These are phyloP conservation scores for Zoanthus solanderi DNA, from an alignment of 92 coral and sea anemone genomes.

Conservation along the genomic window DNA sequence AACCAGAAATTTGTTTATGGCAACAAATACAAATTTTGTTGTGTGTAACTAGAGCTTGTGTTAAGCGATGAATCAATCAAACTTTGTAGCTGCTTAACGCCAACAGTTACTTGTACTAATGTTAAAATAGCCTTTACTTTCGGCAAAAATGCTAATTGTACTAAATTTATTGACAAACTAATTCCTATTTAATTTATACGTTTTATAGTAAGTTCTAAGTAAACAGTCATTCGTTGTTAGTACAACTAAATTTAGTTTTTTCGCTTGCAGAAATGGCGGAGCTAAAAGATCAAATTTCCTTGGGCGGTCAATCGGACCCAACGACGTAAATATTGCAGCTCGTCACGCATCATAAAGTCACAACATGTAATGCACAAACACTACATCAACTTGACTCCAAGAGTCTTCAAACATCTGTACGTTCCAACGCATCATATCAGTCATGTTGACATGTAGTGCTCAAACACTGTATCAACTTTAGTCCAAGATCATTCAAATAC, in stretches of 20 bases:
- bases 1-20: too few relatives aligned
- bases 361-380: background rate
- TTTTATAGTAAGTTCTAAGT: too few relatives aligned
- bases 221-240: background rate
- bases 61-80: too few relatives aligned
- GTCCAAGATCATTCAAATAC: background rate
- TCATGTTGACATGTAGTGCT: background rate
- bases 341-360: background rate
- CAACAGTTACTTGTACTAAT: too few relatives aligned
- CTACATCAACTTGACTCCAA: background rate
- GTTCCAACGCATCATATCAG: background rate
- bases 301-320: conserved; percentile 43
- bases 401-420: background rate
- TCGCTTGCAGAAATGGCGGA: conserved; percentile 88
- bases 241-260: background rate
- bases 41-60: too few relatives aligned
- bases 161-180: too few relatives aligned
- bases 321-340: background rate
- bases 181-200: too few relatives aligned
- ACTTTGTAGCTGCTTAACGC: too few relatives aligned
- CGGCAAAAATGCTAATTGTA: too few relatives aligned
- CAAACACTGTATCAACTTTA: background rate
- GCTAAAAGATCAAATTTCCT: conserved; percentile 90
- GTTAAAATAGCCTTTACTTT: too few relatives aligned
- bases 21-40: too few relatives aligned